Evolutionary conservation across 2,113 vertebrate genomes (phyloP), one percentile per base, ranked within the genome.

Genomic region (Tachysurus fulvidraco): DNA sequence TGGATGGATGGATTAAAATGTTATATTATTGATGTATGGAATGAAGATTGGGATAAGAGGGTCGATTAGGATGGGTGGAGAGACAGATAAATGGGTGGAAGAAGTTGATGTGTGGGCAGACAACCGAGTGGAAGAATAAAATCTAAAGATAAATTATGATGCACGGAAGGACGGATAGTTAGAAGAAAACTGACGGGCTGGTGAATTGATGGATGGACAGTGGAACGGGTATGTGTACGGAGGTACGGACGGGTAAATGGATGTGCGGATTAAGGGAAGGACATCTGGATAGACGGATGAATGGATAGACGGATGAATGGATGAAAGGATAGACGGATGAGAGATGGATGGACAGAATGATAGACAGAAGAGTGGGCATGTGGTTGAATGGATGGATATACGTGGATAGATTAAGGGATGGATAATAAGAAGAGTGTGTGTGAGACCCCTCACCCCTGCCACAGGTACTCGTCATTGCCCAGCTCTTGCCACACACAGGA

Each of bases 401-500:
- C 12, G 62, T 25, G 13, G 54, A 59, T 1, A 17, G 57, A 59
- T 5, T 1, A 23, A 62, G 3, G 60, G 21, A 30, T 30, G 64
- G 12, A 67, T 67, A 7, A 9, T 3, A 50, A 50, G 46, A 50
- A 14, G 55, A 14, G 55, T 12, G 55, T 3, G 16, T 12, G 46
- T 7, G 46, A 2, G 44, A n/a, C 23, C 46, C 50, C 96, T 96
- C 92, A 99, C 98, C 98, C 98, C 94, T 99, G 98, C 98, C 98
- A 99, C 44, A 99, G 96, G 87, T 98, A 97, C 76, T 99, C 98
- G 84, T 99, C 98, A 30, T 96, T 97, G 46, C 98, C 98, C 71
- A 99, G 95, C 91, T 97, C 97, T 91, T 97, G 98, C 98, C 98
- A 99, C 88, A 99, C 98, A 28, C 98, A 99, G 0, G 97, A 97